These are phyloP conservation scores for Tetanocera ferruginea DNA, from an alignment of 2,888 invertebrate species.

Conservation along the genomic window DNA sequence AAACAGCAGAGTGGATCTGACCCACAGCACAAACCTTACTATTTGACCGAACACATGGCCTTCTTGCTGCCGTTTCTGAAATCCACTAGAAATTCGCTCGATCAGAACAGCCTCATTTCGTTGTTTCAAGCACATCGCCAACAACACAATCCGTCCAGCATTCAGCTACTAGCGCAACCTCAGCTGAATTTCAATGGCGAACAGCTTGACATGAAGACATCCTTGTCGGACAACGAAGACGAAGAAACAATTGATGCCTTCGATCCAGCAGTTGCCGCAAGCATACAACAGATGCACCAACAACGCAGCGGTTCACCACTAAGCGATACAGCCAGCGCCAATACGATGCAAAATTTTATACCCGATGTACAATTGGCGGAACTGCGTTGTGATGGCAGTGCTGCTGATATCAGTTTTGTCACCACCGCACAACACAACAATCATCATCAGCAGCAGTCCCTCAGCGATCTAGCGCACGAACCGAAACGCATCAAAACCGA, in stretches of 20 bases:
- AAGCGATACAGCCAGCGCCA: conserved; percentile 63
- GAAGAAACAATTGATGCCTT: conserved; percentile 67
- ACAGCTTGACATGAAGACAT: conserved; percentile 62
- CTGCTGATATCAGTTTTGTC: conserved; percentile 43
- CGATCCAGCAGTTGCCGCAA: conserved; percentile 58
- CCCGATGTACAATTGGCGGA: conserved; percentile 64
- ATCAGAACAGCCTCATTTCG: conserved; percentile 49
- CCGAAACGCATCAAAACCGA: conserved; percentile 65
- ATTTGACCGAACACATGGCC: conserved; percentile 69
- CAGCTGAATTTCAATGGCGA: conserved; percentile 43
- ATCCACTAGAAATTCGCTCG: conserved; percentile 64
- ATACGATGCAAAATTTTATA: conserved; percentile 65
- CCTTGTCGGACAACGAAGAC: conserved; percentile 65
- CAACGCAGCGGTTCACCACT: conserved; percentile 29
- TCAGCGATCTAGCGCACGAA: conserved; percentile 47
- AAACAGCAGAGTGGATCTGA: conserved; percentile 68
- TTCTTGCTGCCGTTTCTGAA: conserved; percentile 69
- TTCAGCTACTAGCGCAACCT: conserved; percentile 39
- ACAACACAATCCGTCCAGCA: conserved; percentile 31
- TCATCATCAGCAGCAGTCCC: conserved; percentile 47
- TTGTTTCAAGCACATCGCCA: conserved; percentile 36
- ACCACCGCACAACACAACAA: conserved; percentile 35
- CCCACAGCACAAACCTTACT: conserved; percentile 70
- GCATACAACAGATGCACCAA: conserved; percentile 46
- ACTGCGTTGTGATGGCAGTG: conserved; percentile 47